Evolutionary conservation across 2,113 vertebrate species (phyloP), one percentile per base, ranked within the genome.

Genomic region (Megaleporinus macrocephalus): DNA sequence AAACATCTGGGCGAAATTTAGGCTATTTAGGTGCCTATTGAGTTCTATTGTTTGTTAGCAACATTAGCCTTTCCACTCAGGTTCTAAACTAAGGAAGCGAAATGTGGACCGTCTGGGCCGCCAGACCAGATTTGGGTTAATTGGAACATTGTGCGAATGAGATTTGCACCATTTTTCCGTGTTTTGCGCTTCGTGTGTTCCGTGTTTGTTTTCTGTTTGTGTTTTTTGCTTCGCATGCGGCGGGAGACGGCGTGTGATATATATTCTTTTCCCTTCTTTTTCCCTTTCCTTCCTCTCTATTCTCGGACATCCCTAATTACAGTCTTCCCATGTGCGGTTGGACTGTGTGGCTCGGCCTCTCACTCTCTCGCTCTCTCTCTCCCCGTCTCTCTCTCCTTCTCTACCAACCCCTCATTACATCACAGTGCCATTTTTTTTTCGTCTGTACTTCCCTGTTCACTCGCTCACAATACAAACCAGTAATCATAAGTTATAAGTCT

Each of bases 221-320:
- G 20, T 57, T 5, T 57, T 57, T 57, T 53, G 80, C 75, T 76
- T 74, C 71, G 62, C 71, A 66, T 78, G 77, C 72, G 80, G 81
- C 76, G 73, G 30, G 51, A 82, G 26, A 83, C 72, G 84, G 76
- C 41, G 29, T 80, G 41, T 85, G 69, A 77, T 33, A 49, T 78
- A 59, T 86, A 66, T 80, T 74, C 51, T 57, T 14, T 47, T 47
- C 65, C 73, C n/a, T 51, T 27, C 71, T 57, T 47, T 33, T 69
- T 55, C 70, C 62, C 15, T 57, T 26, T n/a, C 69, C 51, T 69
- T 41, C 66, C 44, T 62, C 53, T 86, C 88, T 91, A 91, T 92
- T 94, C 88, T 91, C 47, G 66, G 89, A 88, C 57, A 49, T 76
- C 74, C 79, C 81, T 88, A 92, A 92, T 93, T 92, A 91, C 88